Evolutionary conservation across 2,888 invertebrate species (phyloP).

Genomic region (Merodon equestris): DNA sequence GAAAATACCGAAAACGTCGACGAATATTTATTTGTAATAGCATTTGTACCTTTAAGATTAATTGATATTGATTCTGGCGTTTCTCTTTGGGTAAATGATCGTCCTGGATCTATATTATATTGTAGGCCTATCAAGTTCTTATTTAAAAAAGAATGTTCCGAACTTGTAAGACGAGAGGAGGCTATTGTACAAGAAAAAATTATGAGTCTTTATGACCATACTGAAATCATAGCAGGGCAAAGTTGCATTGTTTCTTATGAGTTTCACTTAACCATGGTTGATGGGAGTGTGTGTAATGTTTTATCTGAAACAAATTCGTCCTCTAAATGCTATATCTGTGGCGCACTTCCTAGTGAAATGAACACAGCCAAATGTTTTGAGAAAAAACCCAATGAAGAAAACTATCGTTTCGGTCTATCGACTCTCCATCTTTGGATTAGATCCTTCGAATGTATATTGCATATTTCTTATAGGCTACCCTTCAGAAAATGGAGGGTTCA

Average conservation of each 20-base stretch:
- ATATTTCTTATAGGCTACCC: constrained; percentile 7
- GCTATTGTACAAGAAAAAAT: neutral
- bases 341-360: constrained; percentile 15
- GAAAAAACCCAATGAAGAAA: constrained; percentile 16
- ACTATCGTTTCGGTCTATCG: constrained; percentile 3
- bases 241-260: too few species aligned
- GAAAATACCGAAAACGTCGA: constrained; percentile 13
- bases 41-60: constrained; percentile 13
- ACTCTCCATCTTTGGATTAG: constrained; percentile 13
- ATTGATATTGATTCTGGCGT: constrained; percentile 4
- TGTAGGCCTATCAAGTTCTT: constrained; percentile 12
- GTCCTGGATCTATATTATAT: constrained; percentile 12
- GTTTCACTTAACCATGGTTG: constrained; percentile 2
- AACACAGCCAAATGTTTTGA: constrained; percentile 13
- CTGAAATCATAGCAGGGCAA: too few species aligned
- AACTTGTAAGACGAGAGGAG: neutral
- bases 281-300: neutral
- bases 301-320: constrained; percentile 1
- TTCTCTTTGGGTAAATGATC: constrained; percentile 18
- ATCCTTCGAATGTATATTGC: constrained; percentile 8
- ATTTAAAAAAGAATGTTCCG: constrained; percentile 12
- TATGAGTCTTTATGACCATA: neutral
- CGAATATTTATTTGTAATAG: constrained; percentile 5
- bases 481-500: constrained; percentile 11
- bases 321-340: constrained; percentile 7